Evolutionary conservation across 1,140 invertebrate species (phyloP).

Genomic region (Amyelois transitella): DNA sequence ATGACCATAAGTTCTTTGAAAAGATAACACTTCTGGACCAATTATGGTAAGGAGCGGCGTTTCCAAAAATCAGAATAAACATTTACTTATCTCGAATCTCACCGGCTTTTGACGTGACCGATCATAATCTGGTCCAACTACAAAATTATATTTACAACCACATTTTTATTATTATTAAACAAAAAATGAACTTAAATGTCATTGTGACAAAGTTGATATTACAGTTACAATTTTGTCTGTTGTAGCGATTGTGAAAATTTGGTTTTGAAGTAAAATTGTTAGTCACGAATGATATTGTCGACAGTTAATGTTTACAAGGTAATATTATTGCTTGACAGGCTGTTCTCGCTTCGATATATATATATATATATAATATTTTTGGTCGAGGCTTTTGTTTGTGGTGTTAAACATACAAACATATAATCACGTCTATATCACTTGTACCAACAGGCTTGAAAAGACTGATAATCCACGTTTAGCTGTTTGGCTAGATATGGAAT

Average conservation of each 20-base stretch:
- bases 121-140: slow-evolving; percentile 15
- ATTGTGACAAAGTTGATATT: not conserved
- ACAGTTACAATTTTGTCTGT: not conserved
- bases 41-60: slow-evolving; percentile 53
- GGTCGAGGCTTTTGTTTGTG: slow-evolving; percentile 16
- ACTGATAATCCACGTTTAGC: no score
- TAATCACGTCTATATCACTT: no score
- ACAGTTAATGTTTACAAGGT: slow-evolving; percentile 51
- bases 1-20: slow-evolving; percentile 61
- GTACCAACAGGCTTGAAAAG: no score
- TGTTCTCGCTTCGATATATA: slow-evolving; percentile 40
- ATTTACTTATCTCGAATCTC: slow-evolving; percentile 51
- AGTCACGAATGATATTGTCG: slow-evolving; percentile 50
- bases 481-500: no score
- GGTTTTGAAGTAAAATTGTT: slow-evolving; percentile 38
- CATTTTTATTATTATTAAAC: slow-evolving; percentile 17
- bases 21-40: slow-evolving; percentile 60
- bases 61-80: slow-evolving; percentile 58
- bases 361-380: not conserved
- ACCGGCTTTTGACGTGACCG: slow-evolving; percentile 46
- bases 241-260: not conserved
- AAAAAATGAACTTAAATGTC: slow-evolving; percentile 5
- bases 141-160: slow-evolving; percentile 2
- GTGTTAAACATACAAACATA: no score
- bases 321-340: slow-evolving; percentile 57